Percentiles rank a stretch among this genome's conserved stretches.
Conservation (phyloP, 1,140 invertebrate species). For the Drosophila equinoxialis region DNA sequence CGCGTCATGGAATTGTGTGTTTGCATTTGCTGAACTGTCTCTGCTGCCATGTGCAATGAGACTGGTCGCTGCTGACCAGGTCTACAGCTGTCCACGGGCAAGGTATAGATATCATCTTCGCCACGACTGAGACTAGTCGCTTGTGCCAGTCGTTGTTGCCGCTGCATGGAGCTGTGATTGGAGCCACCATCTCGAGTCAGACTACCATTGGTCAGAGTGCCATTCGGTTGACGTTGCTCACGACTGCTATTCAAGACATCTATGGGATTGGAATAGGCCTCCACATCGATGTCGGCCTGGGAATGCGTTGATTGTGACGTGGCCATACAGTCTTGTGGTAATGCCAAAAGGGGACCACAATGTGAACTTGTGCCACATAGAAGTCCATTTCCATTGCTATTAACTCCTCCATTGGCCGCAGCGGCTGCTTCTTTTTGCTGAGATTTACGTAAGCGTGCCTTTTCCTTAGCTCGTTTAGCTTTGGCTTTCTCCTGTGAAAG, state of each 20-base stretch:
- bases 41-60: conserved; percentile 66
- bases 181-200: conserved; percentile 64
- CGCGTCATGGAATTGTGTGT: conserved; percentile 77
- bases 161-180: conserved; percentile 59
- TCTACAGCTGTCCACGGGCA: conserved; percentile 77
- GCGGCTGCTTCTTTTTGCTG: conserved; percentile 81
- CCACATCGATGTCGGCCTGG: conserved; percentile 64
- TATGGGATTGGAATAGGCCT: conserved; percentile 82
- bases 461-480: conserved; percentile 87
- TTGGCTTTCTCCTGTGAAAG: conserved; percentile 87
- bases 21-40: conserved; percentile 61
- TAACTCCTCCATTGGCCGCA: conserved; percentile 79
- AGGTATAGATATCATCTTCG: conserved; percentile 78
- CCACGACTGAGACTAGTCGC: conserved; percentile 44
- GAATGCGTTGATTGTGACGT: conserved; percentile 27
- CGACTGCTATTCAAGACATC: conserved; percentile 75
- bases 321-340: conserved; percentile 72
- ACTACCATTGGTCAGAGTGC: conserved; percentile 72
- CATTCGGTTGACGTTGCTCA: conserved; percentile 64
- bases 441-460: conserved; percentile 86
- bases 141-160: conserved; percentile 52
- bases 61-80: conserved; percentile 59
- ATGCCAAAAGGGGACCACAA: conserved; percentile 64
- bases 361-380: conserved; percentile 61
- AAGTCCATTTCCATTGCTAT: conserved; percentile 66